These are phyloP conservation scores for Zaprionus gabonicus DNA, from an alignment of 1,140 invertebrate species.

Conservation along the genomic window DNA sequence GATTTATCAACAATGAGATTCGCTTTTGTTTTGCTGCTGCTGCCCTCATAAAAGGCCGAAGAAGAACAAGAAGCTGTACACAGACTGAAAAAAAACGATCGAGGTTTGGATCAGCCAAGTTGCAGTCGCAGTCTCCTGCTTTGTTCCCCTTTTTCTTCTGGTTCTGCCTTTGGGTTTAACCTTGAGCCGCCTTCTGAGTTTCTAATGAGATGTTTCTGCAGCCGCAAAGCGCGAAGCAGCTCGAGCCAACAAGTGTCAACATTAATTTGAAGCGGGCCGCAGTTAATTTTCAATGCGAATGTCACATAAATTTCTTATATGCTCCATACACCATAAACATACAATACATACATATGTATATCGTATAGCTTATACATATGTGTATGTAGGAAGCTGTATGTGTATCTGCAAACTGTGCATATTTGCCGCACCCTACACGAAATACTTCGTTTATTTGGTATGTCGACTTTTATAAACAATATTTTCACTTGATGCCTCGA, in stretches of 20 bases:
- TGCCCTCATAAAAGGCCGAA: slow-evolving; percentile 16
- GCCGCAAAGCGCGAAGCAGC: slow-evolving; percentile 21
- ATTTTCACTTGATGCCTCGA: slow-evolving; percentile 69
- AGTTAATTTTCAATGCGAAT: slow-evolving; percentile 66
- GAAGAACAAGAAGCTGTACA: slow-evolving; percentile 12
- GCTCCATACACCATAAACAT: slow-evolving; percentile 20
- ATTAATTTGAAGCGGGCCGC: slow-evolving; percentile 73
- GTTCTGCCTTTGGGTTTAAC: slow-evolving; percentile 34
- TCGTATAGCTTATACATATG: slow-evolving; percentile 37
- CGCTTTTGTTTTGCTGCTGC: slow-evolving; percentile 54
- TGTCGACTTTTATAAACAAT: slow-evolving; percentile 75
- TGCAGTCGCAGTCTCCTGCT: neutral
- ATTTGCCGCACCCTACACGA: slow-evolving; percentile 68
- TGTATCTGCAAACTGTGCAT: slow-evolving; percentile 51
- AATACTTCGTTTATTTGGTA: slow-evolving; percentile 66
- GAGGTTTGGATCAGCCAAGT: neutral
- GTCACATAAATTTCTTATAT: slow-evolving; percentile 75
- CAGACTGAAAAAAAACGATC: neutral
- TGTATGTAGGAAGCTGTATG: slow-evolving; percentile 23
- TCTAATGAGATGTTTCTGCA: slow-evolving; percentile 64
- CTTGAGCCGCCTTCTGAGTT: slow-evolving; percentile 54
- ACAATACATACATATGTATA: slow-evolving; percentile 39
- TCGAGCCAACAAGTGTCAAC: slow-evolving; percentile 71
- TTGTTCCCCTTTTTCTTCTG: neutral
- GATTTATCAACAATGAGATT: slow-evolving; percentile 50